Evolutionary conservation across 2,797 vertebrate species (phyloP).

Genomic region (Poeciliopsis gracilis): DNA sequence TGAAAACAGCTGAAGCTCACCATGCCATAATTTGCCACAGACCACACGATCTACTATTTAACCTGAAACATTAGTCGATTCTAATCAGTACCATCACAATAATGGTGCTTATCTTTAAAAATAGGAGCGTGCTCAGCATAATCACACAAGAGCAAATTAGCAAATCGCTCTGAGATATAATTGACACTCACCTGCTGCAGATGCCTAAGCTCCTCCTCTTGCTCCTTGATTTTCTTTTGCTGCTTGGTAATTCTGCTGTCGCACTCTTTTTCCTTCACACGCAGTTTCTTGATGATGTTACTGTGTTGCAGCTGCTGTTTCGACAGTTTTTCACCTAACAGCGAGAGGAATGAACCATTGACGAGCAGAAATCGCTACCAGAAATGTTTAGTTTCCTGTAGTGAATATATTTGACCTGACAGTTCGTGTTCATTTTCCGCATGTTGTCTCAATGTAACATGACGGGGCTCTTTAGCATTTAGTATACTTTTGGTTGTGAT

Average conservation of each 20-base stretch:
- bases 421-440: not conserved
- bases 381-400: no score
- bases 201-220: constrained; percentile 90
- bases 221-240: constrained; percentile 88
- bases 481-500: not conserved
- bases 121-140: not conserved
- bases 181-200: constrained; percentile 87
- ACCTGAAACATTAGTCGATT: not conserved
- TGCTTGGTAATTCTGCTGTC: constrained; percentile 86
- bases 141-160: not conserved
- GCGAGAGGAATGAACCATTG: constrained; percentile 9
- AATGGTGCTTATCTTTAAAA: not conserved
- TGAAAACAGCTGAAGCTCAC: no score
- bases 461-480: not conserved
- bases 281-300: constrained; percentile 97
- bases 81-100: not conserved
- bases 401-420: not conserved
- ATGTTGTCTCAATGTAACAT: not conserved
- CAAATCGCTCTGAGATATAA: not conserved
- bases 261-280: constrained; percentile 93
- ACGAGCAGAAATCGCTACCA: no score
- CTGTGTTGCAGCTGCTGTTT: constrained; percentile 97
- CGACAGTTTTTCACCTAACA: constrained; percentile 94
- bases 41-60: not conserved
- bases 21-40: not conserved